Evolutionary conservation across 2,888 invertebrate species (phyloP).

Genomic region (Operophtera brumata): DNA sequence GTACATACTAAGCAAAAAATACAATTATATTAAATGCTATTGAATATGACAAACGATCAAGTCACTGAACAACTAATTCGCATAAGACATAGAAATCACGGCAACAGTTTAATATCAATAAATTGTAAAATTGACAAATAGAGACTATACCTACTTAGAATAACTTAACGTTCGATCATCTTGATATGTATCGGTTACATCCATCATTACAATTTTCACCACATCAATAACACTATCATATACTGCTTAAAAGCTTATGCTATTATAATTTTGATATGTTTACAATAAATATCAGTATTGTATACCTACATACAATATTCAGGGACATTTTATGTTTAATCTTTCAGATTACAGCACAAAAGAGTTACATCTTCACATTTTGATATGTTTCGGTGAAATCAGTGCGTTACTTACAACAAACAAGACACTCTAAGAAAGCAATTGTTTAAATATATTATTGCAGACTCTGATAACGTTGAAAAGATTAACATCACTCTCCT

Average conservation of each 20-base stretch:
- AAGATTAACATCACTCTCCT: background rate
- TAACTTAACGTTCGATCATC: background rate
- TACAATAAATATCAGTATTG: slow-evolving; percentile 11
- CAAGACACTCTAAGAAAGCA: background rate
- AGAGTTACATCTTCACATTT: slow-evolving; percentile 17
- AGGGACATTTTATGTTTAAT: background rate
- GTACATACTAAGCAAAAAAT: slow-evolving; percentile 18
- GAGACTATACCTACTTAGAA: background rate
- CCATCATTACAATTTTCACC: background rate
- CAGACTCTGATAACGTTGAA: background rate
- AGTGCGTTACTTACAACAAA: slow-evolving; percentile 1
- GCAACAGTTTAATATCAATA: slow-evolving; percentile 30
- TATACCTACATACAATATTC: background rate
- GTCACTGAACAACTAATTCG: slow-evolving; percentile 37
- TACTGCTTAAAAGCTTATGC: background rate
- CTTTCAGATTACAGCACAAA: slow-evolving; percentile 1
- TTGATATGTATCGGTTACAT: slow-evolving; percentile 8
- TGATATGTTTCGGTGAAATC: slow-evolving; percentile 33
- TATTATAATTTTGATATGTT: slow-evolving; percentile 20
- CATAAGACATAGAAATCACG: slow-evolving; percentile 46
- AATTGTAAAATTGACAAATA: slow-evolving; percentile 16
- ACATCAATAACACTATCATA: background rate
- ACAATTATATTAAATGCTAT: background rate
- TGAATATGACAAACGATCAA: slow-evolving; percentile 26
- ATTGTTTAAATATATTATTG: background rate